Percentiles rank a stretch among this genome's conserved stretches.
These are phyloP conservation scores for Ifrita kowaldi DNA, from an alignment of 2,113 vertebrate species.

Conservation along the genomic window DNA sequence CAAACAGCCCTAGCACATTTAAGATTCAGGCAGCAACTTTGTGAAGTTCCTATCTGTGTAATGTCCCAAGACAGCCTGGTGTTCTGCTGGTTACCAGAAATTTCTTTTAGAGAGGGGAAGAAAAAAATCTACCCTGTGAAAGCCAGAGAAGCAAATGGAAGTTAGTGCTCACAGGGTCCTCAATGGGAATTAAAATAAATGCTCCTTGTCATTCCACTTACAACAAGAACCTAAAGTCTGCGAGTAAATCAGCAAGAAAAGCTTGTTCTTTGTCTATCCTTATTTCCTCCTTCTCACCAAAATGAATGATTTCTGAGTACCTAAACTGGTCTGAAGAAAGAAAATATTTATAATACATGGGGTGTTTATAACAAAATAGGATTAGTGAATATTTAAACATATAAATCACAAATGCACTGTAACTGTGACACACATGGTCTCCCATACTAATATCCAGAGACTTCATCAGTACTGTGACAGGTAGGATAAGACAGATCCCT, in stretches of 20 bases:
- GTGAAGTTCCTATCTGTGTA: neutral
- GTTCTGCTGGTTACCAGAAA: neutral
- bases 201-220: neutral
- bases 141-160: neutral
- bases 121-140: neutral
- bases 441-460: neutral
- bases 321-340: neutral
- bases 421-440: neutral
- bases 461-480: neutral
- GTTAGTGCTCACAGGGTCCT: neutral
- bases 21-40: neutral
- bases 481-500: neutral
- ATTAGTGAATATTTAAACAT: neutral
- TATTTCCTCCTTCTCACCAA: neutral
- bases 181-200: conserved; percentile 11
- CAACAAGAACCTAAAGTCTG: neutral
- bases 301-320: neutral
- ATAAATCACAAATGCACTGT: neutral
- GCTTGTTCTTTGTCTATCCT: neutral
- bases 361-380: neutral
- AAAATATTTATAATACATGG: neutral
- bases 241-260: neutral
- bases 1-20: neutral
- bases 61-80: neutral
- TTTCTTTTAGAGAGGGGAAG: neutral